Conservation (phyloP, 1,140 invertebrate species). For the Macrobrachium nipponense region DNA sequence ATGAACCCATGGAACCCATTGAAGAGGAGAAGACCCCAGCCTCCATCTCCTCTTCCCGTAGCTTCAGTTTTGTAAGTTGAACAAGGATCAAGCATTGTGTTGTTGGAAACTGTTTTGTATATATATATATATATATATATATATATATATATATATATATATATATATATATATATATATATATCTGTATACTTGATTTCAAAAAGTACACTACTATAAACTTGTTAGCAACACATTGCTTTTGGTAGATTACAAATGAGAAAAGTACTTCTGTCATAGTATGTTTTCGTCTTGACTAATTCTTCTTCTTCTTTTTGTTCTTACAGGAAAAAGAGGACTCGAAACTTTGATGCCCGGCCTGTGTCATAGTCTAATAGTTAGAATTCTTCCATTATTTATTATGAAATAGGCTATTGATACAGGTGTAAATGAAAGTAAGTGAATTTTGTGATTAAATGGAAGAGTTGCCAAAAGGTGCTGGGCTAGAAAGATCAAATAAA, state of each 20-base stretch:
- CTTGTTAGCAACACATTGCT: too few species aligned
- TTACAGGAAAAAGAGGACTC: slow-evolving; percentile 55
- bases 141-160: background rate
- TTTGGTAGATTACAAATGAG: too few species aligned
- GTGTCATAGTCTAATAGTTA: slow-evolving; percentile 47
- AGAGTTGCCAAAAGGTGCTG: too few species aligned
- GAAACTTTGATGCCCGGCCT: slow-evolving; percentile 59
- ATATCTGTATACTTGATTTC: background rate
- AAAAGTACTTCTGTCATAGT: too few species aligned
- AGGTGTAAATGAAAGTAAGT: background rate
- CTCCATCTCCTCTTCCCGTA: slow-evolving; percentile 53
- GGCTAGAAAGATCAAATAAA: too few species aligned
- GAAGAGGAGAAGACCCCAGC: slow-evolving; percentile 54
- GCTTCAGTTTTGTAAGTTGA: slow-evolving; percentile 52
- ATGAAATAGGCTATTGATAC: slow-evolving; percentile 5
- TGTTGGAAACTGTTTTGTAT: background rate
- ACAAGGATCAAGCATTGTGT: background rate
- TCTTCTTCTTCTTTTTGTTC: background rate
- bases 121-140: background rate
- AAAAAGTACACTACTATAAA: too few species aligned
- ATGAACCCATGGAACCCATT: slow-evolving; percentile 51
- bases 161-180: background rate
- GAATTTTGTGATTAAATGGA: too few species aligned
- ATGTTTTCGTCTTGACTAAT: background rate
- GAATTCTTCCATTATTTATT: slow-evolving; percentile 32